Evolutionary conservation across 2,797 vertebrate genomes (phyloP).

Genomic region (Argyrosomus regius): DNA sequence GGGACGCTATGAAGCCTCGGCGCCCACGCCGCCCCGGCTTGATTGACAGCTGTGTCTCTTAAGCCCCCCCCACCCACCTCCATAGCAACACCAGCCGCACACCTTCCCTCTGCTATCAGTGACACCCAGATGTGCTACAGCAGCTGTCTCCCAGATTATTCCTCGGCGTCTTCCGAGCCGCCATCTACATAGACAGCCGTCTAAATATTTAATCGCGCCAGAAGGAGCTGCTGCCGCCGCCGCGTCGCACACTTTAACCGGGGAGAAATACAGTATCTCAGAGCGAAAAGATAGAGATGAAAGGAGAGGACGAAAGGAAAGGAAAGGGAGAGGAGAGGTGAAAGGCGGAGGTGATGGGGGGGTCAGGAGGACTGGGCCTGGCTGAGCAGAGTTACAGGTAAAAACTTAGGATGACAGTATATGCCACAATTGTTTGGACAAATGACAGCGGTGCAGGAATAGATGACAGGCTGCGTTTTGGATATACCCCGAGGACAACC

Average conservation of each 20-base stretch:
- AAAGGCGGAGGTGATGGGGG: slow-evolving; percentile 29
- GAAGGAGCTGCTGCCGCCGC: slow-evolving; percentile 75
- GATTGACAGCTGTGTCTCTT: slow-evolving; percentile 81
- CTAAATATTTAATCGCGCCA: slow-evolving; percentile 83
- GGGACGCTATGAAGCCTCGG: slow-evolving; percentile 37
- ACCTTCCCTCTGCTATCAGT: slow-evolving; percentile 79
- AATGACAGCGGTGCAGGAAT: slow-evolving; percentile 65
- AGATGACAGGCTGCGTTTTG: slow-evolving; percentile 72
- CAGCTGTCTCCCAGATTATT: slow-evolving; percentile 84
- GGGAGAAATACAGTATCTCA: slow-evolving; percentile 68
- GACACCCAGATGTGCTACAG: slow-evolving; percentile 84
- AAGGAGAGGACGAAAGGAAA: no score
- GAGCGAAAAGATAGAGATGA: slow-evolving; percentile 35
- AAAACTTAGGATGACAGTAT: slow-evolving; percentile 68
- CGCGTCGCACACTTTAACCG: slow-evolving; percentile 68
- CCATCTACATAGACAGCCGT: slow-evolving; percentile 77
- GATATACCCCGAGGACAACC: slow-evolving; percentile 69
- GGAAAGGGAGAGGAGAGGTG: no score
- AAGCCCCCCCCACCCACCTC: slow-evolving; percentile 48
- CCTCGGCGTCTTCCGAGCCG: slow-evolving; percentile 64
- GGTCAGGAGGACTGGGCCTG: slow-evolving; percentile 49
- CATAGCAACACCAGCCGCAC: slow-evolving; percentile 65
- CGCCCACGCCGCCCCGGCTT: slow-evolving; percentile 47
- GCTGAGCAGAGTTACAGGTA: slow-evolving; percentile 63
- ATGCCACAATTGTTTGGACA: slow-evolving; percentile 62